Conservation (phyloP, 1,140 invertebrate species). For the Drosophila bipectinata region DNA sequence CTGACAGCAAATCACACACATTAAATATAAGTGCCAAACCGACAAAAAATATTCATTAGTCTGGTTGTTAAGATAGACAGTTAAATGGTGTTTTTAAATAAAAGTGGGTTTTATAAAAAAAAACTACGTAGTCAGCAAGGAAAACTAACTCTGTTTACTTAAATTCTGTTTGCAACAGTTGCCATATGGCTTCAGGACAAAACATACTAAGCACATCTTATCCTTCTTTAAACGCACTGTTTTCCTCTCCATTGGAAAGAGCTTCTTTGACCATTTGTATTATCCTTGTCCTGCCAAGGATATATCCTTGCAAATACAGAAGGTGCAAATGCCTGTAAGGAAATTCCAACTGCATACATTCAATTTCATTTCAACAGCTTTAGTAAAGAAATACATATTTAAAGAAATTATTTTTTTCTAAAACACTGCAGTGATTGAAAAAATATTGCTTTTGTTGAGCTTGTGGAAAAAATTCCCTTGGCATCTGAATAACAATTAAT, state of each 20-base stretch:
- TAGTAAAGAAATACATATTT: too few relatives aligned
- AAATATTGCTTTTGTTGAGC: not conserved
- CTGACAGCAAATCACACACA: not conserved
- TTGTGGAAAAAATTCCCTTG: not conserved
- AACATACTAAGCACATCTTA: not conserved
- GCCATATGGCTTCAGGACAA: not conserved
- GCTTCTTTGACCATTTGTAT: not conserved
- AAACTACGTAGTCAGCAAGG: not conserved
- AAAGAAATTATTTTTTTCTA: too few relatives aligned
- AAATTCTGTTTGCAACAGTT: not conserved
- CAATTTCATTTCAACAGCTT: too few relatives aligned
- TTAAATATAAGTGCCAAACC: not conserved
- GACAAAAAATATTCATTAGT: too few relatives aligned
- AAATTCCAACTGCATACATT: not conserved
- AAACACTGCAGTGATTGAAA: not conserved
- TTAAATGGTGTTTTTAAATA: too few relatives aligned
- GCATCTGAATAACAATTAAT: conserved; percentile 8
- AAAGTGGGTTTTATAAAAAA: not conserved
- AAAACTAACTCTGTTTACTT: not conserved
- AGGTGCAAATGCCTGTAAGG: not conserved
- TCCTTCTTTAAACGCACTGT: not conserved
- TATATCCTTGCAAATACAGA: too few relatives aligned
- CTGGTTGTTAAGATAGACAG: too few relatives aligned
- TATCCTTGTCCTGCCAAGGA: not conserved
- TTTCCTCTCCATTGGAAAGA: not conserved